Percentiles rank a stretch among this genome's conserved stretches.
Conservation (phyloP, 2,888 invertebrate species). For the Drosophila setosimentum region DNA sequence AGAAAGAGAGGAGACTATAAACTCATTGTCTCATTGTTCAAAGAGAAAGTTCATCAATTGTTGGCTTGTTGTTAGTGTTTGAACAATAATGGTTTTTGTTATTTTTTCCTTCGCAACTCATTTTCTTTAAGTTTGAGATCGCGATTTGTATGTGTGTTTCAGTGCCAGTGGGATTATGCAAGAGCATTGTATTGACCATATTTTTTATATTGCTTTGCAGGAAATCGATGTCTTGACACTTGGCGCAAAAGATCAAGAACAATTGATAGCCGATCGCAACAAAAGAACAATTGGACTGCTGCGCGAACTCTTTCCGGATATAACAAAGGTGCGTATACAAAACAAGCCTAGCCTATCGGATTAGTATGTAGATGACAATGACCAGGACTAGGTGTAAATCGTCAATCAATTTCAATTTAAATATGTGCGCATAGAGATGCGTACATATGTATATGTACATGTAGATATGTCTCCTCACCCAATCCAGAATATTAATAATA, state of each 20-base stretch:
- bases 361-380: not conserved
- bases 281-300: slow-evolving; percentile 92
- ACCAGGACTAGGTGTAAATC: slow-evolving; percentile 9
- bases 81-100: slow-evolving; percentile 21
- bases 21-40: slow-evolving; percentile 52
- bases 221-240: slow-evolving; percentile 89
- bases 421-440: slow-evolving; percentile 45
- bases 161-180: slow-evolving; percentile 36
- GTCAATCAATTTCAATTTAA: not conserved
- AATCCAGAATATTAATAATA: slow-evolving; percentile 1
- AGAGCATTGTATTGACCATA: not conserved
- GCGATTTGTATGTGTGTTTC: slow-evolving; percentile 19
- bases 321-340: slow-evolving; percentile 88
- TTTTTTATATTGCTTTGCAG: slow-evolving; percentile 84
- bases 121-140: slow-evolving; percentile 21
- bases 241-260: slow-evolving; percentile 87
- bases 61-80: slow-evolving; percentile 7
- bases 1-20: not conserved
- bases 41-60: slow-evolving; percentile 71
- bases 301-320: slow-evolving; percentile 90
- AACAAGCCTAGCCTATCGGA: not conserved
- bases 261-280: slow-evolving; percentile 88
- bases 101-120: slow-evolving; percentile 8
- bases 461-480: not conserved
- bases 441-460: too few relatives aligned